Evolutionary conservation across 2,113 vertebrate genomes (phyloP).

Genomic region (Sakesphorus luctuosus): DNA sequence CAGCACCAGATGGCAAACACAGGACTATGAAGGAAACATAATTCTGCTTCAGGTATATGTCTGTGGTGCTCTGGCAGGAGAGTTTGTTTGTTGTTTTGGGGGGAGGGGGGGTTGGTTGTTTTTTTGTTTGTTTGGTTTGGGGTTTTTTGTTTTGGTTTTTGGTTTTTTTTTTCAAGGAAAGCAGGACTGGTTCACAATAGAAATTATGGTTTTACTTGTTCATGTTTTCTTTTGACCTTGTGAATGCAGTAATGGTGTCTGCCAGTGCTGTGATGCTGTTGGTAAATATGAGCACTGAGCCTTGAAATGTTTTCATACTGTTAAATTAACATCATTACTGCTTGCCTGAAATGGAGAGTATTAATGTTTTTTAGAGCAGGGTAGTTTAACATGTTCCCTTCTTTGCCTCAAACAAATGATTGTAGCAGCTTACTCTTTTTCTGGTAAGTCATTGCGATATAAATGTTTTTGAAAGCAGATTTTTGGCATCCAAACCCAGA

Average conservation of each 20-base stretch:
- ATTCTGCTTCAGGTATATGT: constrained; percentile 89
- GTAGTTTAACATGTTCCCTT: not conserved
- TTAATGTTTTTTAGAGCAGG: not conserved
- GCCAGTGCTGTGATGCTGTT: not conserved
- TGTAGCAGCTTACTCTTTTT: not conserved
- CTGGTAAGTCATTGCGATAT: not conserved
- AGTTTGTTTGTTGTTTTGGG: not conserved
- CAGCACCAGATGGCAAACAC: constrained; percentile 90
- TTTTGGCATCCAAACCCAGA: not conserved
- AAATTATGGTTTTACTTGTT: not conserved
- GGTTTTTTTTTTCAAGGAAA: not conserved
- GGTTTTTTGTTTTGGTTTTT: too few species aligned
- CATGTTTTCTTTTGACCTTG: not conserved
- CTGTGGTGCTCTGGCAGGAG: not conserved
- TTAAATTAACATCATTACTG: not conserved
- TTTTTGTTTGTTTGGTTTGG: too few species aligned
- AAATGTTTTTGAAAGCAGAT: not conserved
- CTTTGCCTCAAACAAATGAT: not conserved
- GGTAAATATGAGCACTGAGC: not conserved
- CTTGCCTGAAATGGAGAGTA: not conserved
- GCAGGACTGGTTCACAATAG: not conserved
- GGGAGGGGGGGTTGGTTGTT: too few species aligned
- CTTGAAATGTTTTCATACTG: not conserved
- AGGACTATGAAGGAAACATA: constrained; percentile 92
- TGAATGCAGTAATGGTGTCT: not conserved